Evolutionary conservation across 2,797 vertebrate genomes (phyloP).

Genomic region (Ceryle rudis): DNA sequence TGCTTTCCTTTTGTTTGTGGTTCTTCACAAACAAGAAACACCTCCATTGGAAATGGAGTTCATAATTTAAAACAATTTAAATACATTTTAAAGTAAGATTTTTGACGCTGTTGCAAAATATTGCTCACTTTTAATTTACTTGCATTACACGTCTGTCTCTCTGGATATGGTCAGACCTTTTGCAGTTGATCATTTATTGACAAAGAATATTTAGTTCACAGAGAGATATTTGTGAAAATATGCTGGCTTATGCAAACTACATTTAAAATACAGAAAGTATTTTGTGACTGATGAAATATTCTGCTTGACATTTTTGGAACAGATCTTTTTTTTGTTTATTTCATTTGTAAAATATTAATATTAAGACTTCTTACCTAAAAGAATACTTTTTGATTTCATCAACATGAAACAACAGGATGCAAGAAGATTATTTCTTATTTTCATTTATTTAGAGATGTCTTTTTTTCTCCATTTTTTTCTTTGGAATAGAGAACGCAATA

Average conservation of each 20-base stretch:
- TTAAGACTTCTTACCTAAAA: background rate
- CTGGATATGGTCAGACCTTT: background rate
- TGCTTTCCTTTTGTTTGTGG: background rate
- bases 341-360: slow-evolving; percentile 22
- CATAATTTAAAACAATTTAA: background rate
- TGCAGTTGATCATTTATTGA: background rate
- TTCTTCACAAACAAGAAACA: background rate
- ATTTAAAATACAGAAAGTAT: background rate
- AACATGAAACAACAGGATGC: background rate
- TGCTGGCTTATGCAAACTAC: background rate
- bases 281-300: background rate
- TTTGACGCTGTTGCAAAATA: background rate
- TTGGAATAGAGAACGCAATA: background rate
- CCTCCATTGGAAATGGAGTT: background rate
- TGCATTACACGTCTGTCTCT: background rate
- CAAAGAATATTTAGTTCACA: background rate
- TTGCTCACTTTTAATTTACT: background rate
- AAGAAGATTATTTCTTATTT: background rate
- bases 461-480: background rate
- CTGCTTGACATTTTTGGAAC: slow-evolving; percentile 1
- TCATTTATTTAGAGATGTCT: background rate
- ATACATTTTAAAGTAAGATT: background rate
- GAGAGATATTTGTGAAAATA: background rate
- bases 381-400: background rate
- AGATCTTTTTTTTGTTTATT: background rate